phyloP scores from a whole-genome alignment of 2,797 vertebrate genomes.

The Micromesistius poutassou region DNA sequence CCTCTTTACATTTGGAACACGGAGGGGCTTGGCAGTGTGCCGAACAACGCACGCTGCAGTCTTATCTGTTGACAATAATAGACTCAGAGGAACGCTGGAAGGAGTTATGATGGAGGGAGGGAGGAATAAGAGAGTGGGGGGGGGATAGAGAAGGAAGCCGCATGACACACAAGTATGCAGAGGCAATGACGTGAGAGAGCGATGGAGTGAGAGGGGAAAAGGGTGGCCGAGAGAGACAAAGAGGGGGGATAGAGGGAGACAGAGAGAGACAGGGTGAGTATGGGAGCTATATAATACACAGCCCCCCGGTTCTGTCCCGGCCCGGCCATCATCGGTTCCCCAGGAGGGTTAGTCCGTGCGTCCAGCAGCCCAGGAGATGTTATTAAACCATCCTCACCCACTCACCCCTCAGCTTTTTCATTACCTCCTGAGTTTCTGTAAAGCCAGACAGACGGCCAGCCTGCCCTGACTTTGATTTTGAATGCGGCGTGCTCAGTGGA shows the following conservation, averaged over 20 bases:
- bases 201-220: not conserved
- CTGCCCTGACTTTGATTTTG: constrained; percentile 63
- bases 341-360: constrained; percentile 31
- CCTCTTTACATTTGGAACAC: constrained; percentile 36
- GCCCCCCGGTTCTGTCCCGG: constrained; percentile 16
- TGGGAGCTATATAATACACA: not conserved
- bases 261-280: constrained; percentile 5
- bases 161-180: too few species aligned
- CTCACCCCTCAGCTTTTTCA: constrained; percentile 65
- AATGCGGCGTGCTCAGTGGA: constrained; percentile 62
- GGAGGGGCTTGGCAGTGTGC: constrained; percentile 43
- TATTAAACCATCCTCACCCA: constrained; percentile 67
- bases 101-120: constrained; percentile 19
- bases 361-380: constrained; percentile 49
- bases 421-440: constrained; percentile 57
- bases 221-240: not conserved
- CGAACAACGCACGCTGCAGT: constrained; percentile 46
- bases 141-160: constrained; percentile 15
- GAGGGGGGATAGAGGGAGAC: not conserved
- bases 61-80: constrained; percentile 56
- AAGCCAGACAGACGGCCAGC: constrained; percentile 58
- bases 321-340: constrained; percentile 29
- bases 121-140: not conserved
- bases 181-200: too few species aligned
- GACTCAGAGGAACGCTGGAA: constrained; percentile 25